Base-by-base conservation (phyloP, 2,797 vertebrate species). In the Pseudochirops cupreus region DNA sequence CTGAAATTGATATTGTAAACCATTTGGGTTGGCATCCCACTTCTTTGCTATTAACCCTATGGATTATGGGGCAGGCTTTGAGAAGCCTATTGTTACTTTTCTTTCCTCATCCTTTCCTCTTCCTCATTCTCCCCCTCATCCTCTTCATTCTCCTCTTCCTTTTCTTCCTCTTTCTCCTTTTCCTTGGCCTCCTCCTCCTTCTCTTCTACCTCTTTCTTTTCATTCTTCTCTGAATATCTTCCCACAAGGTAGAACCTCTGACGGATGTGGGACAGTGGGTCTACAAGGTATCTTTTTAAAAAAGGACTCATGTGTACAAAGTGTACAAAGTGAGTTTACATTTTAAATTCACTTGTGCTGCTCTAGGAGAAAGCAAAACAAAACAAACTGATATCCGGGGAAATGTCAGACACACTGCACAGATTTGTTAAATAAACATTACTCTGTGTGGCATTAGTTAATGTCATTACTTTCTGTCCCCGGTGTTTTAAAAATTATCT, bases 341-440 rank as follows among this genome's bases (percentile, higher is more conserved):
- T 97, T 98, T 98, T 98, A 98, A 98, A 98, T 97, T 53, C 56
- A 97, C 96, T 97, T 98, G 58, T 96, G 96, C 92, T 98, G 31
- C 92, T 95, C 92, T 96, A 96, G 94, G 93, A 97, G 96, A 95
- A 97, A 97, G 97, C 96, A 98, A 98, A 98, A 98, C 98, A 97
- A 98, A 98, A 98, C 97, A 98, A 98, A 98, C 95, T 98, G 96
- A 96, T 98, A 97, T 91, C 94, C 97, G 96, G 96, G 97, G 96
- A 98, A 97, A 98, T 98, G 97, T 98, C 97, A 98, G 97, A 93
- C 94, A 94, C 94, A 95, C 91, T 97, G 98, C 93, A 96, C 94
- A 95, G 96, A 97, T 98, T 98, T 98, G 95, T 98, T 98, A 98
- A 97, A 97, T 98, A 98, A 98, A 98, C 97, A 98, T 98, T 97